Evolutionary conservation across 1,140 invertebrate species (phyloP), one percentile per base, ranked within the genome.

Genomic region (Drosophila baimaii): DNA sequence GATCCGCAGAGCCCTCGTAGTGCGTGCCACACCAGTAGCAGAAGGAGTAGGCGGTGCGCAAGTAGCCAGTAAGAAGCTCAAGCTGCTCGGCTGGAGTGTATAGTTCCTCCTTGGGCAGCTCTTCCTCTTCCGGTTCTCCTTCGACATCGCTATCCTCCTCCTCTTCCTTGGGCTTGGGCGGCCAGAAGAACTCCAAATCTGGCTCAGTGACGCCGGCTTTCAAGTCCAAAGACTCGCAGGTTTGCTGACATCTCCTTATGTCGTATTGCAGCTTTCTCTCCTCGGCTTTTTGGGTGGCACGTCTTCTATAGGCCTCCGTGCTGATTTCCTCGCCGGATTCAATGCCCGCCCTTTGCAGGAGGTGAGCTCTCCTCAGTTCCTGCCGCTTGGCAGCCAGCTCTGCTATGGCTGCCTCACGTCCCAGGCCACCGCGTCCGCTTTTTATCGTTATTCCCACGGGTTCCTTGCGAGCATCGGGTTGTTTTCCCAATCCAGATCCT

Each of bases 11-110:
- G 92, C 94, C 93, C 47, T 95, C 92, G 88, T 94, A 96, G 41
- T 93, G 93, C 12, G 94, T 93, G 41, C 95, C 95, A 93, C 96
- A 97, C 95, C 96, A 97, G 44, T 96, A 94, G 84, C 96, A 97
- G 90, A 96, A 97, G 39, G 93, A 93, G 90, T 97, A 94, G n/a
- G 93, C 94, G 5, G 92, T 93, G 59, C 96, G 93, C 23, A 97
- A 92, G 91, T 97, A 96, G 35, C 93, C 90, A 1, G 95, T 95
- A 19, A 97, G 77, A 31, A 94, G 93, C 76, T 94, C 93, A 33
- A 96, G 86, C 91, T 95, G 94, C 75, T 95, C 95, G 41, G 70
- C 70, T 6, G 91, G 59, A 41, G 47, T 74, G 44, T 76, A 91
- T 7, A 23, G 35, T 9, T 78, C 72, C 19, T 91, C 83, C 56